Evolutionary conservation across 2,797 vertebrate genomes (phyloP).

Genomic region (Hozukius guyotensis): DNA sequence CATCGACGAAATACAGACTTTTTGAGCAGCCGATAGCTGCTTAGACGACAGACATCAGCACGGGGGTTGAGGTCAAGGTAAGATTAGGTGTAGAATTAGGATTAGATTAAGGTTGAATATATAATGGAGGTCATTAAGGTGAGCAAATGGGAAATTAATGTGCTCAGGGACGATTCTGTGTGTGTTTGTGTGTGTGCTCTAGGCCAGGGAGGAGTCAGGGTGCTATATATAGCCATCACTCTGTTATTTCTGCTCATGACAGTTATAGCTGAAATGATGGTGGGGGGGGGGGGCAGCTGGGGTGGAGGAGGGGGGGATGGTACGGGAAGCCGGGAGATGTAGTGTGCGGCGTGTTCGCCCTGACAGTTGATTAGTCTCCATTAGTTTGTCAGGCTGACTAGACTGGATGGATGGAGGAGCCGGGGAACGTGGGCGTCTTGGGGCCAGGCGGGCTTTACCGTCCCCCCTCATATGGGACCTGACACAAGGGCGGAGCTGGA

Average conservation of each 20-base stretch:
- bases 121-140: constrained; percentile 24
- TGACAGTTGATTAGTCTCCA: constrained; percentile 81
- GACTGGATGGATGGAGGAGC: constrained; percentile 61
- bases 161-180: neutral
- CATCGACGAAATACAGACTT: neutral
- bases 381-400: constrained; percentile 72
- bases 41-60: neutral
- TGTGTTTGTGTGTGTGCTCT: neutral
- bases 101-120: constrained; percentile 14
- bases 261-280: constrained; percentile 54
- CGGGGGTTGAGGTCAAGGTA: neutral
- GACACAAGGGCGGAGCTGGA: constrained; percentile 27
- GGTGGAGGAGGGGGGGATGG: neutral
- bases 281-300: neutral
- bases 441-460: constrained; percentile 8
- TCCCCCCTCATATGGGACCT: constrained; percentile 17
- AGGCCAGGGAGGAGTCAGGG: constrained; percentile 18
- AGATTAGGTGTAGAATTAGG: constrained; percentile 9
- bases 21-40: neutral
- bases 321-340: constrained; percentile 63
- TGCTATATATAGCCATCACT: constrained; percentile 76
- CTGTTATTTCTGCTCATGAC: constrained; percentile 69
- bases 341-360: constrained; percentile 47
- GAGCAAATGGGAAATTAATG: constrained; percentile 37
- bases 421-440: constrained; percentile 26